Evolutionary conservation across 1,140 invertebrate species (phyloP).

Genomic region (Cyphomyrmex costatus): DNA sequence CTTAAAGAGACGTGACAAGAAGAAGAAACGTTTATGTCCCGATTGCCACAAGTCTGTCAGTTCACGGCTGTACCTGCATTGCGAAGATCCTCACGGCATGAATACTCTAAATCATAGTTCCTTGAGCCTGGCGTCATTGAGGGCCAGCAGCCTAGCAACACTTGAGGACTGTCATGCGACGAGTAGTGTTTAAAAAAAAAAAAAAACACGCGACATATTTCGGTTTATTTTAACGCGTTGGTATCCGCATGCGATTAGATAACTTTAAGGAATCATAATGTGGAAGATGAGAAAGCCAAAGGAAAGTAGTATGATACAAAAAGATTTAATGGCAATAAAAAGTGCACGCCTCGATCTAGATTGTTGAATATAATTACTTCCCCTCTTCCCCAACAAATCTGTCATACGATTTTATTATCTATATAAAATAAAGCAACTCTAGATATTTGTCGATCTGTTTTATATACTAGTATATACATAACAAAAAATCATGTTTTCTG

Average conservation of each 20-base stretch:
- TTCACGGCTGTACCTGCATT: constrained; percentile 87
- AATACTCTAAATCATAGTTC: constrained; percentile 86
- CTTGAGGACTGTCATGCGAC: constrained; percentile 86
- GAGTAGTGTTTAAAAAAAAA: constrained; percentile 83
- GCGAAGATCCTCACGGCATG: constrained; percentile 85
- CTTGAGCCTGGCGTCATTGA: constrained; percentile 85
- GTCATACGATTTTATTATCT: neutral
- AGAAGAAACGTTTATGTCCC: constrained; percentile 89
- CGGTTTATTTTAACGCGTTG: constrained; percentile 50
- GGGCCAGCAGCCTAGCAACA: constrained; percentile 85
- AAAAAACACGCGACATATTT: constrained; percentile 22
- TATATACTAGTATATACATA: neutral
- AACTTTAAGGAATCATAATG: constrained; percentile 53
- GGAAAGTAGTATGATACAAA: constrained; percentile 69
- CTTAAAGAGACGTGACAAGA: constrained; percentile 89
- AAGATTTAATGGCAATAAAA: constrained; percentile 75
- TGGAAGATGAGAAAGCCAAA: constrained; percentile 56
- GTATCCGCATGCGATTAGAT: constrained; percentile 51
- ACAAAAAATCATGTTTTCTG: neutral
- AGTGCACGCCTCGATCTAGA: constrained; percentile 66
- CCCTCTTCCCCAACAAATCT: neutral
- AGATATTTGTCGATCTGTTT: neutral
- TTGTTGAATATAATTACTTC: constrained; percentile 11
- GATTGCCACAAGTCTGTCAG: constrained; percentile 90
- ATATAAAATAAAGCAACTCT: neutral